Percentiles rank a stretch among this genome's conserved stretches.
Evolutionary conservation across 2,888 invertebrate species (phyloP).

Genomic region (Tachina fera): DNA sequence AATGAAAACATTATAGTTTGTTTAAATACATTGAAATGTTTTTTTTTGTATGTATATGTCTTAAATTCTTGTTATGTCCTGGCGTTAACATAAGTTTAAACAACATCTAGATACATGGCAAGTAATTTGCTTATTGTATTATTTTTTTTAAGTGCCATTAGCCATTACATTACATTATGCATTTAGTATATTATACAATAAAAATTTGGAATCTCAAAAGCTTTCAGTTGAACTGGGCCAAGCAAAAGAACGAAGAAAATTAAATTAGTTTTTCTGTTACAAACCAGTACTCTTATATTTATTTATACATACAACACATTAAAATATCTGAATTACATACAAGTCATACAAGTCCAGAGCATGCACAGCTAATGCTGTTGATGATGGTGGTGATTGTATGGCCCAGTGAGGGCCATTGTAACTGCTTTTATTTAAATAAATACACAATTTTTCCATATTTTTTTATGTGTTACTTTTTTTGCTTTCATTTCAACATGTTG

Average conservation of each 20-base stretch:
- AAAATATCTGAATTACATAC: constrained; percentile 35
- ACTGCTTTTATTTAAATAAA: constrained; percentile 60
- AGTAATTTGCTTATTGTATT: constrained; percentile 42
- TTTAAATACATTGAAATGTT: constrained; percentile 8
- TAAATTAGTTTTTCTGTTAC: neutral
- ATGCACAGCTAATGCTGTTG: constrained; percentile 35
- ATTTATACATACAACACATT: constrained; percentile 24
- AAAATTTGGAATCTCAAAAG: neutral
- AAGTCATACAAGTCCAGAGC: constrained; percentile 58
- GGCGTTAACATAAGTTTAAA: neutral
- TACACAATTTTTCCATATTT: constrained; percentile 12
- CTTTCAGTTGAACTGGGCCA: neutral
- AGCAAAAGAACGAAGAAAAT: constrained; percentile 2
- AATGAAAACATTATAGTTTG: too few relatives aligned
- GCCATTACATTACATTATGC: constrained; percentile 48
- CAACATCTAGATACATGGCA: neutral
- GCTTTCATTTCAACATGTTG: neutral
- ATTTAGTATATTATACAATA: constrained; percentile 7
- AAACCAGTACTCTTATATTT: neutral
- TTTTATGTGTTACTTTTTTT: neutral
- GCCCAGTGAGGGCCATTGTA: constrained; percentile 43
- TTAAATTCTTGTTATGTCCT: constrained; percentile 3
- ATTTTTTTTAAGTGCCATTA: constrained; percentile 50
- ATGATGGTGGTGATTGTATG: constrained; percentile 27
- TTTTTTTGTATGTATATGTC: constrained; percentile 1